Conservation (phyloP, 2,113 vertebrate species). For the Amblyopsis rosae region DNA sequence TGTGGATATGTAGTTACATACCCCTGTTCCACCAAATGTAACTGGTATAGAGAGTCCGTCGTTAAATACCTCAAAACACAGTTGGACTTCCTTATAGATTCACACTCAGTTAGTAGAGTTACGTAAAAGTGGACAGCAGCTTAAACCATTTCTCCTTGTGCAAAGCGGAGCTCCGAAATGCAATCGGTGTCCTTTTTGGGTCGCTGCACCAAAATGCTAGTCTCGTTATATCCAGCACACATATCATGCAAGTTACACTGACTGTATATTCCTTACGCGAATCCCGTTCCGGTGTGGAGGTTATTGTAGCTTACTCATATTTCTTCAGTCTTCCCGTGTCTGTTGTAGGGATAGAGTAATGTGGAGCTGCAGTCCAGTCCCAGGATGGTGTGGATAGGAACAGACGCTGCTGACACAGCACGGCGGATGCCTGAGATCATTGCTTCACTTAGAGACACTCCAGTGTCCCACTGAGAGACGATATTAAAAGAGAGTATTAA, state of each 20-base stretch:
- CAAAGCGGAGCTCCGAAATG: constrained; percentile 25
- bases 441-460: constrained; percentile 11
- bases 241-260: constrained; percentile 36
- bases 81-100: constrained; percentile 25
- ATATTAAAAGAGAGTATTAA: constrained; percentile 3
- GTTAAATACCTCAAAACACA: constrained; percentile 18
- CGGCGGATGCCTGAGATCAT: constrained; percentile 29
- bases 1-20: constrained; percentile 39
- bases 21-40: constrained; percentile 15
- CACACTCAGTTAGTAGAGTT: constrained; percentile 37
- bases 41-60: constrained; percentile 36
- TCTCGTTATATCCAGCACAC: constrained; percentile 25
- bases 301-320: constrained; percentile 11
- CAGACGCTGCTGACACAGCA: constrained; percentile 30
- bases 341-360: constrained; percentile 15
- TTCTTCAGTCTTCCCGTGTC: constrained; percentile 13
- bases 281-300: not conserved
- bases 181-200: constrained; percentile 48
- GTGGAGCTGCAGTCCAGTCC: constrained; percentile 37
- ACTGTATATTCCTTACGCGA: constrained; percentile 1
- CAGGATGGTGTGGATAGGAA: constrained; percentile 24
- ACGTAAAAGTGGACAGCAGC: constrained; percentile 60
- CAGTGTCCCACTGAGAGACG: constrained; percentile 5
- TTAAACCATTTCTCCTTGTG: constrained; percentile 49
- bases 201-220: constrained; percentile 65